Conservation (phyloP, 2,113 vertebrate genomes). For the Typhlomys cinereus region DNA sequence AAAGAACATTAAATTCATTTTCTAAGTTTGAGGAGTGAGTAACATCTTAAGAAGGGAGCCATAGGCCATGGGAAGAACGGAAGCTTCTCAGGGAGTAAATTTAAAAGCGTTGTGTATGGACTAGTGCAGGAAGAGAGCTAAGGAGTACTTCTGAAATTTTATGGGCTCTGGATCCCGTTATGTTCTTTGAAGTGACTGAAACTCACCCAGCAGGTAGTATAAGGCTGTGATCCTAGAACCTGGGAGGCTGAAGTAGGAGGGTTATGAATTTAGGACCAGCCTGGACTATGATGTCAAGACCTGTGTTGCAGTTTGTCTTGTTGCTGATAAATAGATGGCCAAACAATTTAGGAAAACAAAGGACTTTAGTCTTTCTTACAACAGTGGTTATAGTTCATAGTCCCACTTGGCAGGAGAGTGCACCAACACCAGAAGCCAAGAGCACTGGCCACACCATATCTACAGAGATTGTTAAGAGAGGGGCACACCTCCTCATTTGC, state of each 20-base stretch:
- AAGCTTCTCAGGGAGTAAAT: constrained; percentile 1
- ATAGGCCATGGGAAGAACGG: background rate
- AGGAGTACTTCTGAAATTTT: background rate
- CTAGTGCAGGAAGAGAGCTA: background rate
- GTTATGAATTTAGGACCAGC: background rate
- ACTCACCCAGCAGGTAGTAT: background rate
- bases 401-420: too few relatives aligned
- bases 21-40: background rate
- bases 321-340: background rate
- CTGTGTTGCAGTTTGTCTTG: background rate
- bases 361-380: too few relatives aligned
- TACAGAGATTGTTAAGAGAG: too few relatives aligned
- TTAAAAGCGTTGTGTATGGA: background rate
- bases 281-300: background rate
- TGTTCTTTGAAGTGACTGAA: background rate
- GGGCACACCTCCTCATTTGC: too few relatives aligned
- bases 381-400: too few relatives aligned
- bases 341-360: too few relatives aligned
- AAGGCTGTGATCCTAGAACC: background rate
- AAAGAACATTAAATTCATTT: background rate
- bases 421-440: too few relatives aligned
- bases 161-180: background rate
- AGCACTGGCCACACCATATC: too few relatives aligned
- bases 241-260: too few relatives aligned
- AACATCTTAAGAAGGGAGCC: background rate